Conservation (phyloP, 2,113 vertebrate species). For the Cyprinus carpio region DNA sequence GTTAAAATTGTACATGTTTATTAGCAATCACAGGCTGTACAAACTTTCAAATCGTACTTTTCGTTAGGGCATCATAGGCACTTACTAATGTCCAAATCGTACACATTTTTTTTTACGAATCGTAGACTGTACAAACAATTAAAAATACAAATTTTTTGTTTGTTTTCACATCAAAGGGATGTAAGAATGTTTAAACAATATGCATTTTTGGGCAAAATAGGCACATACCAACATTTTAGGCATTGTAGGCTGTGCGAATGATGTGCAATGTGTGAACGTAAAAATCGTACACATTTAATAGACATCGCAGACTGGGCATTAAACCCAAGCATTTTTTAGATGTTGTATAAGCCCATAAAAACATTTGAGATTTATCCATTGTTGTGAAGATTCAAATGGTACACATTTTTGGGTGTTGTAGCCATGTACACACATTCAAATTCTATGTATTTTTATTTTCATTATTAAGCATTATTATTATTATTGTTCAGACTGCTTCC, state of each 20-base stretch:
- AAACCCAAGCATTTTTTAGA: neutral
- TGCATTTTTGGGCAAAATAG: neutral
- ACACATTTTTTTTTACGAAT: no score
- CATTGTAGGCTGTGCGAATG: no score
- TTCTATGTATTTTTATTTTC: neutral
- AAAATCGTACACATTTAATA: neutral
- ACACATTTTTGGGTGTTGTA: neutral
- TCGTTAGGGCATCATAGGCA: neutral
- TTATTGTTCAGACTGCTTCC: neutral
- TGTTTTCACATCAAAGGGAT: no score
- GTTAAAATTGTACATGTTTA: neutral
- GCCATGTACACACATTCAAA: neutral
- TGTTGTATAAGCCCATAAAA: neutral
- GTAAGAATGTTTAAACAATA: neutral
- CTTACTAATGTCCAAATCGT: neutral
- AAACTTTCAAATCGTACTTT: neutral
- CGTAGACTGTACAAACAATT: no score
- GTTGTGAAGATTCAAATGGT: neutral
- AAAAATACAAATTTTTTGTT: no score
- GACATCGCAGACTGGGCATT: no score
- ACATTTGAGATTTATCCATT: no score
- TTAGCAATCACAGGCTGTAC: neutral
- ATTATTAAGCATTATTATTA: neutral
- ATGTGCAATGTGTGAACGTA: no score
- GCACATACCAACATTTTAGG: neutral